These are phyloP conservation scores for Choristoneura rosaceana DNA, from an alignment of 2,888 invertebrate species.

Conservation along the genomic window DNA sequence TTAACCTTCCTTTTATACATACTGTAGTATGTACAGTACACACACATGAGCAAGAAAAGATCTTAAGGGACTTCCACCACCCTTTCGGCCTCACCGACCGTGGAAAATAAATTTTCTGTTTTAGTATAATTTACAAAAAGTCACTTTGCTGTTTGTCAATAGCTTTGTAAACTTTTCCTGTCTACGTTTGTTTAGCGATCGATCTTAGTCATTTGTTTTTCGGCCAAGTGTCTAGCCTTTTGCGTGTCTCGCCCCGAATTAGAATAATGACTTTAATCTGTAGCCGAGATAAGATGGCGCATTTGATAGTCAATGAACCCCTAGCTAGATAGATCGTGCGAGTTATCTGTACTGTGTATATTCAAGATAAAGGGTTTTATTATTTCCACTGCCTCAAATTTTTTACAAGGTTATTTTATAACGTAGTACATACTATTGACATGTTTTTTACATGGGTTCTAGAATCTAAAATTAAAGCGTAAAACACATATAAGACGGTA, in stretches of 20 bases:
- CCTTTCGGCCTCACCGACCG: neutral
- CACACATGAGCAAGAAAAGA: neutral
- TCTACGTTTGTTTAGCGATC: slow-evolving; percentile 8
- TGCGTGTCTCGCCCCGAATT: slow-evolving; percentile 7
- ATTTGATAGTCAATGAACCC: slow-evolving; percentile 35
- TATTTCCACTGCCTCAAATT: too few species aligned
- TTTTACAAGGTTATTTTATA: too few species aligned
- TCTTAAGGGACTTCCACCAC: slow-evolving; percentile 49
- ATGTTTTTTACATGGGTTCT: too few species aligned
- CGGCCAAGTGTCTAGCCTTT: neutral
- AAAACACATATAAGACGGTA: too few species aligned
- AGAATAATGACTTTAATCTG: slow-evolving; percentile 15
- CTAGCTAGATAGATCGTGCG: too few species aligned
- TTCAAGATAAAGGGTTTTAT: too few species aligned
- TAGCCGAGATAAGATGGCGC: slow-evolving; percentile 37
- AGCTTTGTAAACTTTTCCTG: neutral
- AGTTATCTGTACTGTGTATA: too few species aligned
- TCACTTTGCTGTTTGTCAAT: neutral
- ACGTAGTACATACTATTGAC: too few species aligned
- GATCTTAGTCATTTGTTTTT: slow-evolving; percentile 5
- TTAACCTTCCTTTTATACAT: too few species aligned
- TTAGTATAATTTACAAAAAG: neutral
- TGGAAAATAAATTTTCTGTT: neutral
- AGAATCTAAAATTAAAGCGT: too few species aligned
- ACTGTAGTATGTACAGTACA: too few species aligned